Conservation (phyloP, 2,113 vertebrate species). For the Reinhardtius hippoglossoides region DNA sequence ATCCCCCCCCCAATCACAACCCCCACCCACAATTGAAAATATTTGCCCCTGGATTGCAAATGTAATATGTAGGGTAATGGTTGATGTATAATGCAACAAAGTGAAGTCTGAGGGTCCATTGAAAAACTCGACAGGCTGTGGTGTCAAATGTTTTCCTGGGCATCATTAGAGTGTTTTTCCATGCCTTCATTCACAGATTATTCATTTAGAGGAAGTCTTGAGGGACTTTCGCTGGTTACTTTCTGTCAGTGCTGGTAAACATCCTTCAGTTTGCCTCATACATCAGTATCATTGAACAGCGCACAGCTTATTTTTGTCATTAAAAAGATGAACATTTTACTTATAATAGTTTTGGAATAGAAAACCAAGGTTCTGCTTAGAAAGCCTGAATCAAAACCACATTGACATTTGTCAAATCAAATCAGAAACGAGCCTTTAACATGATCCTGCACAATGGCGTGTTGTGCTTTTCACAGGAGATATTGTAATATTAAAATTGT, state of each 20-base stretch:
- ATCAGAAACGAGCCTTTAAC: too few species aligned
- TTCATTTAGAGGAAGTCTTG: constrained; percentile 53
- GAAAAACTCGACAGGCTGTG: constrained; percentile 57
- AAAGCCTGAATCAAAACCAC: too few species aligned
- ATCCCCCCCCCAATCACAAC: constrained; percentile 5
- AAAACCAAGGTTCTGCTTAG: too few species aligned
- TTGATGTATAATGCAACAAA: constrained; percentile 80
- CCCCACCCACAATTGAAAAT: constrained; percentile 72
- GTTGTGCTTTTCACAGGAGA: too few species aligned
- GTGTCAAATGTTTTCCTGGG: constrained; percentile 70
- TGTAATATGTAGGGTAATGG: constrained; percentile 69
- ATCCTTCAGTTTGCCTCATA: constrained; percentile 1
- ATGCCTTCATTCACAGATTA: constrained; percentile 65
- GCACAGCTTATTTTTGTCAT: neutral
- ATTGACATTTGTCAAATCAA: too few species aligned
- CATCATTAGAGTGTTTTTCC: constrained; percentile 70
- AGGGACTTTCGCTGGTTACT: constrained; percentile 47
- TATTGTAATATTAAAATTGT: too few species aligned
- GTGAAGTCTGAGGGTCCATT: constrained; percentile 69
- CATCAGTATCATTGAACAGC: neutral
- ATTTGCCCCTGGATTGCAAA: constrained; percentile 75
- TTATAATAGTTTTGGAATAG: neutral
- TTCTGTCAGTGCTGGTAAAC: constrained; percentile 52
- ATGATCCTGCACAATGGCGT: too few species aligned
- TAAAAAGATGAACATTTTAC: neutral